phyloP scores from a whole-genome alignment of 2,113 vertebrate species.

The Pardalotus punctatus region DNA sequence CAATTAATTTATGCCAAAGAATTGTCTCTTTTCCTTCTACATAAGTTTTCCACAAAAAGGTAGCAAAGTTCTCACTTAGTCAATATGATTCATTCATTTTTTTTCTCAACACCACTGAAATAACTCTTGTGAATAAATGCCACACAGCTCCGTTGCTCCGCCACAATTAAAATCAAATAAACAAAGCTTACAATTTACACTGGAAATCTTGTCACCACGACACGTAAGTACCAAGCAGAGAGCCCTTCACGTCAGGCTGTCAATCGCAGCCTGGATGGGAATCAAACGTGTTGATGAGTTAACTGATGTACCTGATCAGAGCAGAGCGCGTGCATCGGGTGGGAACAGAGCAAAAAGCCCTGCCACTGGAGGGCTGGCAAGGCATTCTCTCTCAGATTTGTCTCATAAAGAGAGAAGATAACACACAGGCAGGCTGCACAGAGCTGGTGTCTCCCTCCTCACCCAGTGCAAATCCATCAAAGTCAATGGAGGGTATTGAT shows the following conservation, averaged over 20 bases:
- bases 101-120: neutral
- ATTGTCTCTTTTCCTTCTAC: neutral
- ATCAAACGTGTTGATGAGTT: neutral
- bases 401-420: neutral
- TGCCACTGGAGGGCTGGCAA: neutral
- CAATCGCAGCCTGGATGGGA: neutral
- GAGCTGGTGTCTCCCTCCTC: neutral
- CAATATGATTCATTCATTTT: slow-evolving; percentile 46
- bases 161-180: slow-evolving; percentile 39
- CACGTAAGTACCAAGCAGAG: neutral
- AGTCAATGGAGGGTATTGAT: slow-evolving; percentile 36
- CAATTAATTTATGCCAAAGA: slow-evolving; percentile 38
- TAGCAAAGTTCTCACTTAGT: slow-evolving; percentile 34
- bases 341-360: neutral
- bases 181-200: neutral
- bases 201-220: neutral
- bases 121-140: neutral
- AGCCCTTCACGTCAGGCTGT: neutral
- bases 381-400: neutral
- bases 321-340: rapidly evolving
- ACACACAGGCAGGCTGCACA: neutral
- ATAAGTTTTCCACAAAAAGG: slow-evolving; percentile 30
- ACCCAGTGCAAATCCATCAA: slow-evolving; percentile 21
- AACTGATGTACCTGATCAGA: neutral
- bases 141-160: neutral